Evolutionary conservation across 2,113 vertebrate genomes (phyloP).

Genomic region (Brachypteracias leptosomus): DNA sequence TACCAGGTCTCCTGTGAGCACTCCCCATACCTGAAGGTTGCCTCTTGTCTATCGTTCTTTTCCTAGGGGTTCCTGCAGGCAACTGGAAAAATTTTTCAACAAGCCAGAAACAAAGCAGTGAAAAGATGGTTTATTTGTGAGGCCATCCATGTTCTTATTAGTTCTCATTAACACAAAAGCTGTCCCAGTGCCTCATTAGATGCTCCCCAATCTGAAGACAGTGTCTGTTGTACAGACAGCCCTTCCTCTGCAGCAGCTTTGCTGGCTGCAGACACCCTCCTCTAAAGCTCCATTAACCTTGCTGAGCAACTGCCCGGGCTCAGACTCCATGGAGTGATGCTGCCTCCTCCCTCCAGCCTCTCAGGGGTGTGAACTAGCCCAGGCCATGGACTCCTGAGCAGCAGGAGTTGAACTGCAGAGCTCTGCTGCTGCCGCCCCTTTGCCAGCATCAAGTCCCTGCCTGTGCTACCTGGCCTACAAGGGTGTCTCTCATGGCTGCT

Average conservation of each 20-base stretch:
- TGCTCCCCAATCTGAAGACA: neutral
- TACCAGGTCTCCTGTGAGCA: accelerated
- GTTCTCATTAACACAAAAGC: neutral
- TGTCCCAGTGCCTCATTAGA: neutral
- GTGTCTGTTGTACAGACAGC: neutral
- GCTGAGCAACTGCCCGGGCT: neutral
- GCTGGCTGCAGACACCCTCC: neutral
- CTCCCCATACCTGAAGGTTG: neutral
- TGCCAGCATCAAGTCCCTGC: neutral
- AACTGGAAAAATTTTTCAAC: neutral
- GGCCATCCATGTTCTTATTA: neutral
- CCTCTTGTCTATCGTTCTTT: neutral
- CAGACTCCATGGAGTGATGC: neutral
- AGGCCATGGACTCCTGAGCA: neutral
- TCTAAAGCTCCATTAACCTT: neutral
- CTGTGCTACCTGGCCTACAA: neutral
- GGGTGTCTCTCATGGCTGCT: neutral
- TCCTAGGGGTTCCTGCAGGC: neutral
- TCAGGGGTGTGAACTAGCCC: neutral
- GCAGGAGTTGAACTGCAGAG: neutral
- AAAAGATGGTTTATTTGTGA: neutral
- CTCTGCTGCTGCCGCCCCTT: neutral
- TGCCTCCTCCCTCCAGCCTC: neutral
- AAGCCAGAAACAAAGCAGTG: neutral
- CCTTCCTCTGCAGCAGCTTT: neutral